Percentiles rank a stretch among this genome's conserved stretches.
These are phyloP conservation scores for Troides oblongomaculatus DNA, from an alignment of 2,888 invertebrate species.

Conservation along the genomic window DNA sequence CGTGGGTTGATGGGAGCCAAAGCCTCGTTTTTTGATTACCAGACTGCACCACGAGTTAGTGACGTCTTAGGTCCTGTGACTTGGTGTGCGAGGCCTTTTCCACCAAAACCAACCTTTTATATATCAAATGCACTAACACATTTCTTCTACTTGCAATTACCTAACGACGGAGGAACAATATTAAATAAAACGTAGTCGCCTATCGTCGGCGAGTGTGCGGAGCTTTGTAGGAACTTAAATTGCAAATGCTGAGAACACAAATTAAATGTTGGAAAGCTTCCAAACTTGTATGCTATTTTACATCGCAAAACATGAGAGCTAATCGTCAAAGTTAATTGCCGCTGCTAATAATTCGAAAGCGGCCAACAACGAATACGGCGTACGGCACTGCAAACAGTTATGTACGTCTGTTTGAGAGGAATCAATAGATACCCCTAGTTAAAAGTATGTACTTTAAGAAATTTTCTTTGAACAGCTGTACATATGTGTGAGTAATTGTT, in stretches of 20 bases:
- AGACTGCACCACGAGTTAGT: too few species aligned
- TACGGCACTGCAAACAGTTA: not conserved
- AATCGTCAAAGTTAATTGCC: constrained; percentile 25
- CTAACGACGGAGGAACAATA: constrained; percentile 3
- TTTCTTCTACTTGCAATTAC: not conserved
- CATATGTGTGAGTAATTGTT: too few species aligned
- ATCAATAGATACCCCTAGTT: too few species aligned
- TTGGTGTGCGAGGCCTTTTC: too few species aligned
- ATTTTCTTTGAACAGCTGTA: too few species aligned
- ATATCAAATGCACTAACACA: too few species aligned
- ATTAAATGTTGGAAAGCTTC: constrained; percentile 25
- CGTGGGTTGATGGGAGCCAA: too few species aligned
- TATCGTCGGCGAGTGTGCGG: constrained; percentile 11
- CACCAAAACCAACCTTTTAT: too few species aligned
- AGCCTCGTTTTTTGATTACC: too few species aligned
- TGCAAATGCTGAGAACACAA: constrained; percentile 20
- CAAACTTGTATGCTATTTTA: constrained; percentile 21
- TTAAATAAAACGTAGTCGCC: constrained; percentile 9
- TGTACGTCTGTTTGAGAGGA: not conserved
- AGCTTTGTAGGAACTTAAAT: constrained; percentile 19
- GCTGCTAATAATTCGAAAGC: constrained; percentile 14
- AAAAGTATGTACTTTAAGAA: too few species aligned
- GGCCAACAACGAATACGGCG: not conserved
- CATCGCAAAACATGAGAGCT: constrained; percentile 24
- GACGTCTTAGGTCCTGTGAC: too few species aligned